Conservation (phyloP, 2,797 vertebrate species). For the Anas bahamensis region DNA sequence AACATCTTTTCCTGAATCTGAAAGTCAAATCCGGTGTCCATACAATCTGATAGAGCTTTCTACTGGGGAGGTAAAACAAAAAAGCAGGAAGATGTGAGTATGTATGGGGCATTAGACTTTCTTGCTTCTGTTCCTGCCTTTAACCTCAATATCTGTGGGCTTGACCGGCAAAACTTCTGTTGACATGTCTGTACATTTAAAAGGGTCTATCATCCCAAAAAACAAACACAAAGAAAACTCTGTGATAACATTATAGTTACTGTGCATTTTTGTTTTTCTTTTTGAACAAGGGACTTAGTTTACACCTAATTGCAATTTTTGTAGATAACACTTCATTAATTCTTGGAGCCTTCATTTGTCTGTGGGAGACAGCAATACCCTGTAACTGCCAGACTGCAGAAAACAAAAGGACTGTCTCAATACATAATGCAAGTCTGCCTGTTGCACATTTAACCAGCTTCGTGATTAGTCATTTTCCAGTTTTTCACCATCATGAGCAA, state of each 20-base stretch:
- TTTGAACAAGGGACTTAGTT: background rate
- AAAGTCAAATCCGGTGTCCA: background rate
- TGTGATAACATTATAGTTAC: background rate
- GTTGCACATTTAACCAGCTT: background rate
- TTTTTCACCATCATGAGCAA: slow-evolving; percentile 40
- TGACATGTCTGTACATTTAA: background rate
- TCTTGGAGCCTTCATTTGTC: background rate
- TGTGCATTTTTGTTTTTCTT: background rate
- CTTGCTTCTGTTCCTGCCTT: background rate
- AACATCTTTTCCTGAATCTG: background rate
- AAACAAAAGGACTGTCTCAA: background rate
- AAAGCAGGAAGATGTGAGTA: background rate
- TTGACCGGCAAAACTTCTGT: background rate
- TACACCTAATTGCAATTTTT: background rate
- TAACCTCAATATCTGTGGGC: background rate
- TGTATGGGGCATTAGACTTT: background rate
- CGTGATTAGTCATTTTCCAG: slow-evolving; percentile 45
- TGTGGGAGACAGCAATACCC: background rate
- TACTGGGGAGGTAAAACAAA: background rate
- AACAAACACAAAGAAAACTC: background rate
- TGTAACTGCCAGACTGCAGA: background rate
- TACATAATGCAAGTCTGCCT: background rate
- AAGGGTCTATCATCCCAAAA: background rate
- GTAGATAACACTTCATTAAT: background rate
- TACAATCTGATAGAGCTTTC: background rate